These are phyloP conservation scores for Notolepis coatsorum DNA, from an alignment of 2,797 vertebrate species.

Conservation along the genomic window DNA sequence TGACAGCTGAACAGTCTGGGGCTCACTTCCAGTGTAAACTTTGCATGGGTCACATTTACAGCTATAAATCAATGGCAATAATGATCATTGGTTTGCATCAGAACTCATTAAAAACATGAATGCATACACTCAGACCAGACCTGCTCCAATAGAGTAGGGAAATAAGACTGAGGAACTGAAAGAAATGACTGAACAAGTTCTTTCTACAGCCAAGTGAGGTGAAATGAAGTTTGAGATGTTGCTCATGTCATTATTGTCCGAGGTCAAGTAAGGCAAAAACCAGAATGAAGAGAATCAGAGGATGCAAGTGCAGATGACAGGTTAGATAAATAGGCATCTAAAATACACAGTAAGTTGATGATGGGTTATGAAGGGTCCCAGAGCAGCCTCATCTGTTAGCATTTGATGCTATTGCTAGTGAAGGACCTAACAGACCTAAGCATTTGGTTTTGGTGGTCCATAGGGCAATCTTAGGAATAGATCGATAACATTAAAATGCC, in stretches of 20 bases:
- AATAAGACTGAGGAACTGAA: conserved; percentile 15
- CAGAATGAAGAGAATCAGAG: conserved; percentile 44
- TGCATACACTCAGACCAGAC: neutral
- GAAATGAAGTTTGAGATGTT: conserved; percentile 21
- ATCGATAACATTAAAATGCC: too few species aligned
- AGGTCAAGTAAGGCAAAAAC: conserved; percentile 20
- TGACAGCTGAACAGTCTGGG: neutral
- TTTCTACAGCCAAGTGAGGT: conserved; percentile 19
- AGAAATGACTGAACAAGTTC: conserved; percentile 6
- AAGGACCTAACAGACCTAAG: neutral
- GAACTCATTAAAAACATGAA: neutral
- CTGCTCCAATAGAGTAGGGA: conserved; percentile 18
- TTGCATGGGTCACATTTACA: neutral
- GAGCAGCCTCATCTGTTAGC: conserved; percentile 74
- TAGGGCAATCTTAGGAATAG: neutral
- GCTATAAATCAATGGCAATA: neutral
- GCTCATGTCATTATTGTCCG: conserved; percentile 1
- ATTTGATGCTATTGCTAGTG: neutral
- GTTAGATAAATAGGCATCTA: conserved; percentile 56
- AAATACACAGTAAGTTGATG: conserved; percentile 62
- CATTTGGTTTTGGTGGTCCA: conserved; percentile 6
- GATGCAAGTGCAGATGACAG: conserved; percentile 52
- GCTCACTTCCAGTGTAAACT: neutral
- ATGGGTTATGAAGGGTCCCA: conserved; percentile 79
- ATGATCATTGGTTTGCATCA: neutral